Evolutionary conservation across 2,113 vertebrate species (phyloP).

Genomic region (Dascyllus trimaculatus): DNA sequence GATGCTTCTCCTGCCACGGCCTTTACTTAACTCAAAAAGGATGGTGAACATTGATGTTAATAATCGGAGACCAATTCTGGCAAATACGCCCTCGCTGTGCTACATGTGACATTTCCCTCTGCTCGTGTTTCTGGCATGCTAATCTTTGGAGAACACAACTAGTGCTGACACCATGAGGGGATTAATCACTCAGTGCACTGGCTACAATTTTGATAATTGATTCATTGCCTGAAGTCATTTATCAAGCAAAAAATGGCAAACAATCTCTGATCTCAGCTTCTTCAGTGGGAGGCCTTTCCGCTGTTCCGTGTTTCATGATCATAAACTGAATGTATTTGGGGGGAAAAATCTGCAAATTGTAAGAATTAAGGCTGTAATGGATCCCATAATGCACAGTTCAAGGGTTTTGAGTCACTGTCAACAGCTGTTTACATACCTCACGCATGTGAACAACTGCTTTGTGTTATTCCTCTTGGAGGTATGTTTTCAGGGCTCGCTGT

Average conservation of each 20-base stretch:
- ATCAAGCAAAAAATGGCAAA: constrained; percentile 6
- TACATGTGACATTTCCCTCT: not conserved
- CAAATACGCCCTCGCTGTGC: not conserved
- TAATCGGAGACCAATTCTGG: not conserved
- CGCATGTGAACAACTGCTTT: too few relatives aligned
- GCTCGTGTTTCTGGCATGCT: not conserved
- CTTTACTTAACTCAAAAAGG: too few relatives aligned
- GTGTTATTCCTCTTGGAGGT: too few relatives aligned
- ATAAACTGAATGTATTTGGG: not conserved
- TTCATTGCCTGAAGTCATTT: constrained; percentile 11
- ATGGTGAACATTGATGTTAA: too few relatives aligned
- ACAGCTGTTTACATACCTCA: too few relatives aligned
- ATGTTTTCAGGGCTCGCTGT: too few relatives aligned
- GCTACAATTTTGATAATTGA: not conserved
- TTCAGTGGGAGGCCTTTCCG: not conserved
- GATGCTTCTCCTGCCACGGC: not conserved
- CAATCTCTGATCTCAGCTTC: not conserved
- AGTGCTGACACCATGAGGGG: not conserved
- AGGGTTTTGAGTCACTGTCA: too few relatives aligned
- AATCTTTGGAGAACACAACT: not conserved
- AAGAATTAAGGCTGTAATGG: too few relatives aligned
- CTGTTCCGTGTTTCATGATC: not conserved
- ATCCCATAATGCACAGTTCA: too few relatives aligned
- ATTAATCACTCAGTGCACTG: not conserved
- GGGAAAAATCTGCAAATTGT: not conserved